These are phyloP conservation scores for Drosophila sordidula DNA, from an alignment of 2,888 invertebrate species.

Conservation along the genomic window DNA sequence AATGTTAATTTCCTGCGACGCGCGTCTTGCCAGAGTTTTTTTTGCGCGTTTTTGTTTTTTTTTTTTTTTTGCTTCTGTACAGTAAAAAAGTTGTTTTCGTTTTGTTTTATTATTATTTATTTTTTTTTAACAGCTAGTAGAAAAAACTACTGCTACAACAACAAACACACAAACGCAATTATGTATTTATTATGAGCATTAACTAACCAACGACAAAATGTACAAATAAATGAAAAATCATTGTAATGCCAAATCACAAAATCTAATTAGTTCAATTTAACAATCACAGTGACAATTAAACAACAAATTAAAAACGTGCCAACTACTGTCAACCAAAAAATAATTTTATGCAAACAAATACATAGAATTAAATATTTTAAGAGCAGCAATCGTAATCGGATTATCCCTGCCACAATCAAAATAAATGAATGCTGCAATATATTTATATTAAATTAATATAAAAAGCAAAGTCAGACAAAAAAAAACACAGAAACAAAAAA, in stretches of 20 bases:
- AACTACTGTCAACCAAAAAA: conserved; percentile 35
- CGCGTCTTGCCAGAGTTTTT: conserved; percentile 29
- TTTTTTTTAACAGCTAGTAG: conserved; percentile 32
- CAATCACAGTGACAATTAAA: conserved; percentile 16
- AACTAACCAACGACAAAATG: conserved; percentile 15
- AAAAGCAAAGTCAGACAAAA: conserved; percentile 21
- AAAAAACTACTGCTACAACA: conserved; percentile 18
- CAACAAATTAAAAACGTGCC: conserved; percentile 26
- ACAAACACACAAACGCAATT: conserved; percentile 18
- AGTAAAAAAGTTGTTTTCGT: conserved; percentile 12
- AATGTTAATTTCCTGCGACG: conserved; percentile 34
- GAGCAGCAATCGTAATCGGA: conserved; percentile 7
- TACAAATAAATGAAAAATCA: conserved; percentile 23
- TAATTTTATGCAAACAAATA: conserved; percentile 32
- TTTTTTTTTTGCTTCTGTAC: background rate
- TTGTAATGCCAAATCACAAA: conserved; percentile 24
- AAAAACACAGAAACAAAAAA: conserved; percentile 6
- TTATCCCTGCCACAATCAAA: conserved; percentile 1
- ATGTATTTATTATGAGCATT: conserved; percentile 45
- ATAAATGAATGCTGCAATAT: conserved; percentile 11
- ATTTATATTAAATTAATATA: conserved; percentile 11
- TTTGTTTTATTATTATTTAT: conserved; percentile 16
- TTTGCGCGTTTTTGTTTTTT: conserved; percentile 8
- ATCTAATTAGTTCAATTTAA: conserved; percentile 26
- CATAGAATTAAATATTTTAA: conserved; percentile 20